phyloP scores from a whole-genome alignment of 2,797 vertebrate genomes.

The Phrynocephalus guinanensis region DNA sequence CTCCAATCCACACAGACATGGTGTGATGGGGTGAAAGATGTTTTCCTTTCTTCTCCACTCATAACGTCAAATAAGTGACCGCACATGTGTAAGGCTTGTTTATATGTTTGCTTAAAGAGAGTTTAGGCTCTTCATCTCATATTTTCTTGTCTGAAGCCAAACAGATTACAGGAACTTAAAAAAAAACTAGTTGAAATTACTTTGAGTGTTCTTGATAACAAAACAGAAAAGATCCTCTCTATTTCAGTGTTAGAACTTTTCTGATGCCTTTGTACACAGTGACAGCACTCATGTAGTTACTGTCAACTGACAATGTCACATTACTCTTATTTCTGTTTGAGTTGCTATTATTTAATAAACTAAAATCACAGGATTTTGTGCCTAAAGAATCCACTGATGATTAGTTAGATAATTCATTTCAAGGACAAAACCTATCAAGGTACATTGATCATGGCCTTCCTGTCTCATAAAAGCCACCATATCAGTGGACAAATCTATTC shows the following conservation, averaged over 20 bases:
- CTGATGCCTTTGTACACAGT: neutral
- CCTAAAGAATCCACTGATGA: neutral
- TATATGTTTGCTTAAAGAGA: neutral
- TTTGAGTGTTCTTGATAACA: neutral
- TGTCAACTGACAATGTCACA: no score
- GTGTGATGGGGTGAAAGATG: neutral
- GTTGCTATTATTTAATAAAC: neutral
- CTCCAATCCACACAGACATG: neutral
- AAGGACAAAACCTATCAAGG: neutral
- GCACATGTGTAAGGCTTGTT: neutral
- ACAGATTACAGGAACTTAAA: neutral
- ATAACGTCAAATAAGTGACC: neutral
- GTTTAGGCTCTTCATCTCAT: neutral
- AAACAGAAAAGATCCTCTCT: neutral
- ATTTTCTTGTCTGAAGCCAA: neutral
- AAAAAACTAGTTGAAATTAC: neutral
- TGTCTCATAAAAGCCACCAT: neutral
- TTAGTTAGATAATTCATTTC: neutral
- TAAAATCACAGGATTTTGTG: neutral
- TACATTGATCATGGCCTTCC: neutral
- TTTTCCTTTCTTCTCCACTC: neutral
- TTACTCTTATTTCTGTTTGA: neutral
- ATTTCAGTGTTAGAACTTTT: neutral
- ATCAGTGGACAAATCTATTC: neutral
- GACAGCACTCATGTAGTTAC: neutral